Conservation (phyloP, 2,113 vertebrate species). For the Uropsilus gracilis region DNA sequence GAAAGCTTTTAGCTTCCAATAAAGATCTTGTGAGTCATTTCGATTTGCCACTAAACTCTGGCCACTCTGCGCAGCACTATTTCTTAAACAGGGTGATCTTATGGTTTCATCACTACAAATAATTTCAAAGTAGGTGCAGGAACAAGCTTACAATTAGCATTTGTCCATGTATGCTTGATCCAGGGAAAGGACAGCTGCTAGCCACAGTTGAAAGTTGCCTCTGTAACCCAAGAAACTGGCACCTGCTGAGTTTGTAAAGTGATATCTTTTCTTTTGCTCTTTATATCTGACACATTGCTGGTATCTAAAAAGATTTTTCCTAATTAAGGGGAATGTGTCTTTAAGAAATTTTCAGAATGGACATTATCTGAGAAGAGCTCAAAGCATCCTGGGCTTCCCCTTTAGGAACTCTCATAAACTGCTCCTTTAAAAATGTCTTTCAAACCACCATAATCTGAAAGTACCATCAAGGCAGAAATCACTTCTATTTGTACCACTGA, state of each 20-base stretch:
- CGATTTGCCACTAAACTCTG: not conserved
- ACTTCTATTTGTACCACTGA: slow-evolving; percentile 5
- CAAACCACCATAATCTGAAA: not conserved
- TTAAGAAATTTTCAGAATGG: slow-evolving; percentile 59
- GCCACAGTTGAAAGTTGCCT: slow-evolving; percentile 1
- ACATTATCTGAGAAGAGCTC: slow-evolving; percentile 10
- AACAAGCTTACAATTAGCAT: slow-evolving; percentile 53
- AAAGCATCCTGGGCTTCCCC: not conserved
- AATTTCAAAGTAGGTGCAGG: slow-evolving; percentile 58
- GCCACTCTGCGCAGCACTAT: not conserved
- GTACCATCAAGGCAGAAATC: not conserved
- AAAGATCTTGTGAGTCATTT: slow-evolving; percentile 63
- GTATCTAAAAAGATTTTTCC: not conserved
- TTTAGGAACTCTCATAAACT: slow-evolving; percentile 22
- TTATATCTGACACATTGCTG: slow-evolving; percentile 18
- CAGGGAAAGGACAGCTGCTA: slow-evolving; percentile 17
- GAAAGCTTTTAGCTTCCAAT: slow-evolving; percentile 63
- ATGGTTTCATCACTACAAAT: slow-evolving; percentile 54
- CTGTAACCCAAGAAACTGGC: not conserved
- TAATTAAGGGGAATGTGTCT: slow-evolving; percentile 35
- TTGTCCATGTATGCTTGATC: slow-evolving; percentile 14
- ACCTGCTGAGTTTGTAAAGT: slow-evolving; percentile 38
- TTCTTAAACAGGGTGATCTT: slow-evolving; percentile 32
- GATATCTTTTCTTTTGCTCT: not conserved
- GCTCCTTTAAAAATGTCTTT: not conserved